Base-by-base conservation (phyloP, 2,113 vertebrate species). In the Amazona vittata region DNA sequence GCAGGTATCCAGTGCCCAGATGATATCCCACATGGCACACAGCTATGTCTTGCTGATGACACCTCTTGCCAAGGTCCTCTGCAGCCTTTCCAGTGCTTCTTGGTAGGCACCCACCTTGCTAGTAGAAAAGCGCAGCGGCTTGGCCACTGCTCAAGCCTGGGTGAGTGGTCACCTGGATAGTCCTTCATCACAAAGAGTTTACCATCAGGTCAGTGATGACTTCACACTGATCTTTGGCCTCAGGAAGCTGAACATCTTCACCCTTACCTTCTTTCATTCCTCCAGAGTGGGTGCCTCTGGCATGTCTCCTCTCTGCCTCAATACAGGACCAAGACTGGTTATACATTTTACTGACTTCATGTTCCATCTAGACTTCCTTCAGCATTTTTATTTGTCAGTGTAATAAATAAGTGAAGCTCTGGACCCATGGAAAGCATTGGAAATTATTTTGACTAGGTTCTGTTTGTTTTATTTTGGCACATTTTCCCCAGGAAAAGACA, bases 201-300 rank as follows among this genome's bases (percentile, higher is more conserved):
- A 19, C 39, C 29, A 76, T 52, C 21, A 6, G 26, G 14, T 50
- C 74, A 69, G 5, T 31, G 53, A 50, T 62, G 41, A 81, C 12
- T 71, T 68, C 9, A 24, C 25, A 16, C 57, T 18, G 28, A 79
- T 8, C 15, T 47, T 77, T 68, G n/a, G 39, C 11, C 53, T 76
- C 37, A 67, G 25, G 6, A 73, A 73, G 29, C 20, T 68, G 47
- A 46, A 81, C 29, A 57, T 63, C 50, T 80, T 71, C 44, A 74
- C 18, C 20, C 46, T 33, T 67, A 33, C 15, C 15, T 74, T 47
- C 24, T 33, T 44, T 33, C n/a, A 25, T 65, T 79, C 37, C 31
- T 21, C 25, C 49, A n/a, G 15, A 1, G 0, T 14, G 35, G 49
- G 12, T 0, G 0, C 8, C 37, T 73, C 37, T 64, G 29, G 5